These are phyloP conservation scores for Pandemis corylana DNA, from an alignment of 2,888 invertebrate species.

Conservation along the genomic window DNA sequence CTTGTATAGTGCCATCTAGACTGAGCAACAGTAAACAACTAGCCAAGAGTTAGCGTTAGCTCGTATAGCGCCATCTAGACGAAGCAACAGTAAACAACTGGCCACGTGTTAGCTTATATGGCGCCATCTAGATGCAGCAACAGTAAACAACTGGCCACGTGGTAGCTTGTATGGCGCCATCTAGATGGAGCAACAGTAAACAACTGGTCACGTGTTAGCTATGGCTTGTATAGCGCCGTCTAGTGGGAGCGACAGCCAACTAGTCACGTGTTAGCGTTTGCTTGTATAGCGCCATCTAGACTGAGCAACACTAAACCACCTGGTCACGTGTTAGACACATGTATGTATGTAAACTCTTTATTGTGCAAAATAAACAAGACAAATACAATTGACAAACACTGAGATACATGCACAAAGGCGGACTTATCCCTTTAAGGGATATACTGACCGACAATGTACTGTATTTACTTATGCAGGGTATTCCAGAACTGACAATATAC, in stretches of 20 bases:
- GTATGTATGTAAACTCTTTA: too few species aligned
- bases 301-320: neutral
- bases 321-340: neutral
- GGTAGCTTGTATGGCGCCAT: constrained; percentile 44
- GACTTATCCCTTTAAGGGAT: too few species aligned
- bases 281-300: constrained; percentile 44
- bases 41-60: too few species aligned
- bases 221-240: neutral
- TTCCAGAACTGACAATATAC: too few species aligned
- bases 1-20: constrained; percentile 45
- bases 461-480: too few species aligned
- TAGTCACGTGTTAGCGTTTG: too few species aligned
- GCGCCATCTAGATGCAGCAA: neutral
- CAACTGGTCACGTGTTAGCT: neutral
- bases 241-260: neutral
- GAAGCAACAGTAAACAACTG: neutral
- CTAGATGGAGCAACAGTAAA: neutral
- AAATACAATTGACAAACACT: too few species aligned
- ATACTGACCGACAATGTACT: too few species aligned
- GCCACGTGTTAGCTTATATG: too few species aligned
- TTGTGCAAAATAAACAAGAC: too few species aligned
- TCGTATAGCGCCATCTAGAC: neutral
- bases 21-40: neutral
- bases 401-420: too few species aligned
- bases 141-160: neutral